Evolutionary conservation across 2,113 vertebrate genomes (phyloP), one percentile per base, ranked within the genome.

Genomic region (Noctilio leporinus): DNA sequence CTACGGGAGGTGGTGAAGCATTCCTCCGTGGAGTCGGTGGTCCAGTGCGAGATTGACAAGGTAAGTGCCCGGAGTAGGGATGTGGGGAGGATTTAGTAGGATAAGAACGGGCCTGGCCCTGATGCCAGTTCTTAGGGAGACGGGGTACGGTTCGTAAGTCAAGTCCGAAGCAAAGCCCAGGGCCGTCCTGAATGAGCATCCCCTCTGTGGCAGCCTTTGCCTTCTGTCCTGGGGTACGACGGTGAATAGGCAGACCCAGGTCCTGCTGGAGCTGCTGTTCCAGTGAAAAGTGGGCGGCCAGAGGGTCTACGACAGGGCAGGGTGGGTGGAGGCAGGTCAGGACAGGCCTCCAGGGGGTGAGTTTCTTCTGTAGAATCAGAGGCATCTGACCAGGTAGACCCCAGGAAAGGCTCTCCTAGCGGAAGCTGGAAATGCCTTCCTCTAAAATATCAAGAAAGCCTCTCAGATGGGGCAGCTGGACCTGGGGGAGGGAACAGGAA

Each of bases 41-140:
- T 99, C 92, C 99, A 99, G 98, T 99, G 99, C 43, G 99, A 99
- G 81, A 99, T 99, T 7, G 99, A 99, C 19, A 99, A 99, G 99
- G 99, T 99, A 91, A 62, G 97, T 87, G 65, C 22, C 2, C 14
- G 5, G 15, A 2, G 16, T 45, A 2, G 20, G 22, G 17, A 19
- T 6, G 6, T 22, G 24, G 16, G 28, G 76, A 65, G 70, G 45
- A 43, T 45, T 57, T 16, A 6, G 1, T 24, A 49, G 78, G 67
- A 20, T 10, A 24, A 28, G 11, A 33, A 10, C 22, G 20, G 53
- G 43, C 59, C 67, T 26, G 65, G 69, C 35, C 10, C 22, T 3
- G 6, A 22, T 49, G 30, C 49, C 35, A 14, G 40, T n/a, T 59
- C 80, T 86, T 57, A 22, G 47, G 62, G 14, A 20, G 17, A 19